Conservation (phyloP, 2,888 invertebrate genomes). For the Trissolcus brochymenae region DNA sequence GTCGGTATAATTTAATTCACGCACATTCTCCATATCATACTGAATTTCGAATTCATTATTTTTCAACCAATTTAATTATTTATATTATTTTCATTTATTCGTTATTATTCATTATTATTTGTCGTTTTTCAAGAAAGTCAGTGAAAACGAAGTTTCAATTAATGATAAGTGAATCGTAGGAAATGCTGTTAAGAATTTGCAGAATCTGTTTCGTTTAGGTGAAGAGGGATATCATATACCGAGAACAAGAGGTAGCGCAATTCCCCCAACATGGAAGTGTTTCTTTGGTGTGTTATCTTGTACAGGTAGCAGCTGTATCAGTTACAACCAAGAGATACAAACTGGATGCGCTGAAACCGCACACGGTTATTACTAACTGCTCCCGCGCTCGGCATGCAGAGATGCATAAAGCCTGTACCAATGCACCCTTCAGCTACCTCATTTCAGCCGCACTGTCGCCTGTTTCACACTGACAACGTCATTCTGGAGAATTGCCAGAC, state of each 20-base stretch:
- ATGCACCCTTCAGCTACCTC: conserved; percentile 52
- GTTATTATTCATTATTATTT: neutral
- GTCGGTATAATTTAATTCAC: no score
- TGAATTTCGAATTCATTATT: no score
- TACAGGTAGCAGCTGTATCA: conserved; percentile 56
- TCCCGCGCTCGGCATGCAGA: conserved; percentile 62
- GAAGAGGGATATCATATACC: conserved; percentile 52
- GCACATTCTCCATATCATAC: no score
- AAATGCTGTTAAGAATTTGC: conserved; percentile 26
- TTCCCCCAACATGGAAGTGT: conserved; percentile 50
- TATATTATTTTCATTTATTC: neutral
- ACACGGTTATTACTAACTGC: conserved; percentile 64
- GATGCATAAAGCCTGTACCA: conserved; percentile 68
- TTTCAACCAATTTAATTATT: neutral
- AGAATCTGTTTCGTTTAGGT: conserved; percentile 41
- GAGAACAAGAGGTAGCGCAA: conserved; percentile 44
- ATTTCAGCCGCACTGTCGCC: conserved; percentile 52
- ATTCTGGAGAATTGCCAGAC: conserved; percentile 56
- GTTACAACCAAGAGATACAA: conserved; percentile 58
- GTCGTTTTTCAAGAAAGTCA: neutral
- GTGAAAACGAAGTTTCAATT: conserved; percentile 27
- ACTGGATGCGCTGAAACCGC: conserved; percentile 70
- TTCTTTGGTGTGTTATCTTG: conserved; percentile 58
- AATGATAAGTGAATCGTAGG: conserved; percentile 40
- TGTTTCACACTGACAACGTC: conserved; percentile 56